Evolutionary conservation across 2,797 vertebrate species (phyloP), one percentile per base, ranked within the genome.

Genomic region (Huso huso): DNA sequence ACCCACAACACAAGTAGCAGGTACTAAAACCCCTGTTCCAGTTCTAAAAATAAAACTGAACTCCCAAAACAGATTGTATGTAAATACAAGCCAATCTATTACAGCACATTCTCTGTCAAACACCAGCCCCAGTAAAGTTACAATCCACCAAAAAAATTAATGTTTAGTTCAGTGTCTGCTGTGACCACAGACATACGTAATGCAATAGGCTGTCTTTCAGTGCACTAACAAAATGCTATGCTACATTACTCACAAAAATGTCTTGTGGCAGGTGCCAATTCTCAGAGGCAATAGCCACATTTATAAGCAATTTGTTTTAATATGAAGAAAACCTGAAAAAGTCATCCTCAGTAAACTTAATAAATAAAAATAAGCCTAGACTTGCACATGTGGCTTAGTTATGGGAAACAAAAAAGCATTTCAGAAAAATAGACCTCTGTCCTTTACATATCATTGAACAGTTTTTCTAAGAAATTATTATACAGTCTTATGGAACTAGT

Each of bases 261-360:
- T 60, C 61, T 60, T 13, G 23, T 62, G 55, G 49, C 62, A 66
- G 66, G 55, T 71, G 61, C n/a, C 66, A 57, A 37, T 57, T 61
- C 59, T 67, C 64, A 49, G 49, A 51, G 64, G 66, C 50, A 55
- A 65, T 62, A 59, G 57, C 62, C 63, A 64, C 12, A 69, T 72
- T 70, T 68, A 69, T 50, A 64, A 64, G 67, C 65, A 51, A 67
- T 69, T 70, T 66, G 60, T 69, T 73, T 61, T 71, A n/a, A 70
- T 69, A 68, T 71, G 69, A 62, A 66, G 23, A 67, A 57, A 48
- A 15, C 49, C 37, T 58, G 13, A 53, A 68, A 67, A 67, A 67
- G 62, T 66, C 64, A 60, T 66, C 68, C 60, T 66, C 53, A 53
- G 61, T 72, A 69, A 72, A 69, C 62, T 75, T 66, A 55, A 52